phyloP scores from a whole-genome alignment of 2,113 vertebrate genomes.

The Peromyscus californicus region DNA sequence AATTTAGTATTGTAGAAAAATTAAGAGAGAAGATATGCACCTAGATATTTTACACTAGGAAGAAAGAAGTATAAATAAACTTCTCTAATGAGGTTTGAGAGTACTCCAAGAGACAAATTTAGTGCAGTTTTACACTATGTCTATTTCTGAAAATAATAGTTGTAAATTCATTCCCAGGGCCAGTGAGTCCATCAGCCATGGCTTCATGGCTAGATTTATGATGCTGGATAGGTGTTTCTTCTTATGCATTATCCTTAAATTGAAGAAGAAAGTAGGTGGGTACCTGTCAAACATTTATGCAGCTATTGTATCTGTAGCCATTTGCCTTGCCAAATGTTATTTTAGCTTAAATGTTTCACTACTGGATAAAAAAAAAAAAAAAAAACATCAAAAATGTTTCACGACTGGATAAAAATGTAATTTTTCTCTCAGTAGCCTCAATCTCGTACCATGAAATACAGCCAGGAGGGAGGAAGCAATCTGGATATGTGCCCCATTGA shows the following conservation, averaged over 20 bases:
- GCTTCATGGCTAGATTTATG: not conserved
- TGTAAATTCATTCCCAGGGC: not conserved
- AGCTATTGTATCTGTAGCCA: not conserved
- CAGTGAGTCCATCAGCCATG: not conserved
- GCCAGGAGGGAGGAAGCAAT: not conserved
- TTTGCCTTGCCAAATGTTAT: not conserved
- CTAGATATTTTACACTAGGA: not conserved
- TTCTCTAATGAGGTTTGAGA: not conserved
- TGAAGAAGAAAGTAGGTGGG: not conserved
- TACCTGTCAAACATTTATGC: not conserved
- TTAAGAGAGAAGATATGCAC: not conserved
- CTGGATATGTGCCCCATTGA: not conserved
- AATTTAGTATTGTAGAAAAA: not conserved
- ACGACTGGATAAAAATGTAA: not conserved
- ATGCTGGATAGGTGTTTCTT: not conserved
- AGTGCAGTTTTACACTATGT: not conserved
- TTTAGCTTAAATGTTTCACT: not conserved
- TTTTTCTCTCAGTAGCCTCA: not conserved
- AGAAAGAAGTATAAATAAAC: not conserved
- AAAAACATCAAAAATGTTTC: not conserved
- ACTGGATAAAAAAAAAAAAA: not conserved
- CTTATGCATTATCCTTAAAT: not conserved
- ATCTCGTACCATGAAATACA: not conserved
- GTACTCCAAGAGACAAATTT: not conserved
- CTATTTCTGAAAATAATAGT: not conserved